Percentiles rank a stretch among this genome's conserved stretches.
Conservation (phyloP, 1,140 invertebrate genomes). For the Euura lappo region DNA sequence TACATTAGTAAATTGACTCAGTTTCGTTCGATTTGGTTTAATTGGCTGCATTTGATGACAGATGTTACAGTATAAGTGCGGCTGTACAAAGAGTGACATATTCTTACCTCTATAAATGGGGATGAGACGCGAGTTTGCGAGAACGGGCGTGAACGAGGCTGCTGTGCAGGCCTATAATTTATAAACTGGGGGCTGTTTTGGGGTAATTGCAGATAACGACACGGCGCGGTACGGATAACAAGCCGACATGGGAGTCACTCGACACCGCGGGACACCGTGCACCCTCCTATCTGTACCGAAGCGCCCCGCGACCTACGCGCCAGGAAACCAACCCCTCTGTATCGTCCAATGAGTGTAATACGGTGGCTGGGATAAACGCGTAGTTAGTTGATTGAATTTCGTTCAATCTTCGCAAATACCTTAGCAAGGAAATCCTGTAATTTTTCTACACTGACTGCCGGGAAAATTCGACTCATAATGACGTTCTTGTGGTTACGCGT, state of each 20-base stretch:
- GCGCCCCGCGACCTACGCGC: not conserved
- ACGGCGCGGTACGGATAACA: slow-evolving; percentile 57
- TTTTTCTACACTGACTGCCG: no score
- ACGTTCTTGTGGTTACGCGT: not conserved
- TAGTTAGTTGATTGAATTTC: no score
- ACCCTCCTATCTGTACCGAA: not conserved
- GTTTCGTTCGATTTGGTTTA: slow-evolving; percentile 18
- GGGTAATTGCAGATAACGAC: slow-evolving; percentile 62
- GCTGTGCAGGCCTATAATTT: slow-evolving; percentile 57
- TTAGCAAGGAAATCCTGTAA: no score
- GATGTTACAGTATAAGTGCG: slow-evolving; percentile 36
- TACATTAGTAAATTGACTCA: no score
- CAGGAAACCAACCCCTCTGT: not conserved
- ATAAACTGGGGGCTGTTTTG: slow-evolving; percentile 60
- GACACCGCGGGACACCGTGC: slow-evolving; percentile 39
- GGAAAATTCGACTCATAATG: no score
- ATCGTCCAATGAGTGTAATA: not conserved
- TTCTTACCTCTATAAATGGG: no score
- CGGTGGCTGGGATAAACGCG: no score
- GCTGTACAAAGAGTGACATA: no score
- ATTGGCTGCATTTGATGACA: slow-evolving; percentile 52
- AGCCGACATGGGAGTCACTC: slow-evolving; percentile 60
- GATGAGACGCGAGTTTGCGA: not conserved
- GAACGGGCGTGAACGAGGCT: slow-evolving; percentile 15
- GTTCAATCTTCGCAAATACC: no score